Percentiles rank a stretch among this genome's conserved stretches.
Conservation (phyloP, 2,797 vertebrate genomes). For the Centropyge bicolor region DNA sequence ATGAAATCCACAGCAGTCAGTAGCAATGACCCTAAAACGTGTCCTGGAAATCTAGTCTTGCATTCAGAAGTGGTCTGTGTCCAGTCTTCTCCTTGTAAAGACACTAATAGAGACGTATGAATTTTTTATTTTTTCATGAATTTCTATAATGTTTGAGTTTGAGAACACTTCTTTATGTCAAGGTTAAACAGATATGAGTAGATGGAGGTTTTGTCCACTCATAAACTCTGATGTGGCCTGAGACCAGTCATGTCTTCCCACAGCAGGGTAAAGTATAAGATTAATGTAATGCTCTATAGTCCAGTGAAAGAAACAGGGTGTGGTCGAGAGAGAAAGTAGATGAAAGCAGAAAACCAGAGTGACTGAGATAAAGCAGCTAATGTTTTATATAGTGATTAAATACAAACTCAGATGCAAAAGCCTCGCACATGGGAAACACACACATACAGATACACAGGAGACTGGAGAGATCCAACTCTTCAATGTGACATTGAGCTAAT, state of each 20-base stretch:
- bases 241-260: neutral
- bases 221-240: neutral
- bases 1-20: no score
- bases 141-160: slow-evolving; percentile 50
- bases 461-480: slow-evolving; percentile 49
- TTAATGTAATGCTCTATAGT: neutral
- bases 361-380: neutral
- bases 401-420: slow-evolving; percentile 3
- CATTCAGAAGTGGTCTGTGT: slow-evolving; percentile 13
- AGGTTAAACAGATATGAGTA: slow-evolving; percentile 50
- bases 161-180: slow-evolving; percentile 17
- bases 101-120: slow-evolving; percentile 40
- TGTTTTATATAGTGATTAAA: slow-evolving; percentile 16
- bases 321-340: neutral
- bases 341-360: neutral
- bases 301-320: neutral
- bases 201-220: slow-evolving; percentile 6
- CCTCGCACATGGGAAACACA: slow-evolving; percentile 2
- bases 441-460: neutral
- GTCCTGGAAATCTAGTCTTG: neutral
- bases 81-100: slow-evolving; percentile 26
- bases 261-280: neutral
- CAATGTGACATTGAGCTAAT: slow-evolving; percentile 76
- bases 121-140: slow-evolving; percentile 65
- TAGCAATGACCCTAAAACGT: neutral